phyloP scores from a whole-genome alignment of 2,113 vertebrate genomes.

The Copsychus sechellarum region DNA sequence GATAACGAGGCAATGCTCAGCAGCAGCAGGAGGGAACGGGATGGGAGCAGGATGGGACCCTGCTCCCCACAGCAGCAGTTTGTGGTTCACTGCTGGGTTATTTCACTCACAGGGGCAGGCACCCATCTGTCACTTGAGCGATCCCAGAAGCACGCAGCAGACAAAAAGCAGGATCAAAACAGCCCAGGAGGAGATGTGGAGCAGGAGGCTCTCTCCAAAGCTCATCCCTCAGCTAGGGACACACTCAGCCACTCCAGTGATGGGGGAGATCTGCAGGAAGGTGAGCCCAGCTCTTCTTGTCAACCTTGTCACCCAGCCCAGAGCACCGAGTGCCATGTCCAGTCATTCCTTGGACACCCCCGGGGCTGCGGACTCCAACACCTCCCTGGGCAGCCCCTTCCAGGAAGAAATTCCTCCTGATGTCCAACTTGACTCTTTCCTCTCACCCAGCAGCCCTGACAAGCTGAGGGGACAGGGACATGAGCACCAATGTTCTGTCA shows the following conservation, averaged over 20 bases:
- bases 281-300: neutral
- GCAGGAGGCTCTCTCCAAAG: neutral
- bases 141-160: neutral
- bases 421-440: no score
- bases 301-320: neutral
- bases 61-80: neutral
- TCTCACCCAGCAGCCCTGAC: neutral
- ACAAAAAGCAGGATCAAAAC: neutral
- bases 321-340: neutral
- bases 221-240: neutral
- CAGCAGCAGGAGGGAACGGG: neutral
- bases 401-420: neutral
- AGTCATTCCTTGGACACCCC: rapidly evolving
- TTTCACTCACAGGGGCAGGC: neutral
- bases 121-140: neutral
- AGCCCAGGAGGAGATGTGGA: neutral
- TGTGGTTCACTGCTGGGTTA: neutral
- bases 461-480: neutral
- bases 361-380: neutral
- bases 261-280: neutral
- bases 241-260: neutral
- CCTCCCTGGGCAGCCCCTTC: neutral
- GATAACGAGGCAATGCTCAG: neutral
- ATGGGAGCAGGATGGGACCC: neutral
- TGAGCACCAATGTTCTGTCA: rapidly evolving